Percentiles rank a stretch among this genome's conserved stretches.
phyloP scores from a whole-genome alignment of 92 coral and sea anemone genomes.

The Hydrozoanthus gracilis region DNA sequence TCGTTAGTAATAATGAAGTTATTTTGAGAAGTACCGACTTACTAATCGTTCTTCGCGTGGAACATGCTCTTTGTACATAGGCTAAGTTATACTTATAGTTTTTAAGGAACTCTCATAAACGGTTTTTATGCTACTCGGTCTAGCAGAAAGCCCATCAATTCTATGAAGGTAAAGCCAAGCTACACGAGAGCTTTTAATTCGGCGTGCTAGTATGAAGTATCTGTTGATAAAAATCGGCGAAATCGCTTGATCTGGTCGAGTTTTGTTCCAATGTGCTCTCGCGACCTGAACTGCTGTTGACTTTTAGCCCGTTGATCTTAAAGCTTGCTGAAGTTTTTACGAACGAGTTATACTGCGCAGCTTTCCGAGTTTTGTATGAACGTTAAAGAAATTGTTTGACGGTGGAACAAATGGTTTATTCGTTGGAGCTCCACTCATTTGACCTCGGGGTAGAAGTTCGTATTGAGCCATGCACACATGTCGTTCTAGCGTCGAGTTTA shows the following conservation, averaged over 20 bases:
- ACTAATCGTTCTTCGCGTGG: slow-evolving; percentile 9
- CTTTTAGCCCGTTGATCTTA: neutral
- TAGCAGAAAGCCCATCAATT: neutral
- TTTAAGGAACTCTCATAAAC: neutral
- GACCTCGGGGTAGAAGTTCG: slow-evolving; percentile 35
- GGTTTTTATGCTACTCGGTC: neutral
- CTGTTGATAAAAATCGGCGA: slow-evolving; percentile 16
- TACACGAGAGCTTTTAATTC: neutral
- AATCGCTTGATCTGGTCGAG: slow-evolving; percentile 21
- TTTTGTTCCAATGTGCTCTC: slow-evolving; percentile 26
- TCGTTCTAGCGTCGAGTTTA: neutral
- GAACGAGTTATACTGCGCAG: neutral
- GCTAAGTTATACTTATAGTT: neutral
- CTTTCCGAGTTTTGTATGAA: neutral
- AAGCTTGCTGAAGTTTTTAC: neutral
- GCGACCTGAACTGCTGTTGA: slow-evolving; percentile 21
- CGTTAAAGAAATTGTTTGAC: slow-evolving; percentile 5
- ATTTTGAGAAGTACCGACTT: neutral
- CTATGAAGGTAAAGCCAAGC: neutral
- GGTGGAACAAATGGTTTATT: slow-evolving; percentile 31
- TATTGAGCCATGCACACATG: slow-evolving; percentile 17
- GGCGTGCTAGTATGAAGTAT: neutral
- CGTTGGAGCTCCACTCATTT: slow-evolving; percentile 30
- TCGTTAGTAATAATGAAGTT: neutral
- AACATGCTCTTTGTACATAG: neutral